Base-by-base conservation (phyloP, 2,797 vertebrate genomes). In the Urophycis tenuis region DNA sequence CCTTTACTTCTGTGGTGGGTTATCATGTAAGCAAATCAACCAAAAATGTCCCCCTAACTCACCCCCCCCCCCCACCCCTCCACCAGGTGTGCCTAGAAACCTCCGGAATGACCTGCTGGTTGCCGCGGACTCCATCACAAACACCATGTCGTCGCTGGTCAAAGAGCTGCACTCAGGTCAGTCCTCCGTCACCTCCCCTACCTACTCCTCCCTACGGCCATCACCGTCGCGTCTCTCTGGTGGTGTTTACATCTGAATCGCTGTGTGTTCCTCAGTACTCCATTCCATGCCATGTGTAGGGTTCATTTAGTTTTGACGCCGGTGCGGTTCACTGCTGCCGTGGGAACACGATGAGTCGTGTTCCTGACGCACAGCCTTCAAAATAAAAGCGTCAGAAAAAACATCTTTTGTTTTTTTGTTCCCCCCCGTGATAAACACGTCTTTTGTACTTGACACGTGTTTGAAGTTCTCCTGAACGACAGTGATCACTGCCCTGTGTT, bases 161-260 rank as follows among this genome's bases (percentile, higher is more conserved):
- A 99, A 98, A 90, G 97, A 99, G 87, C 96, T 99, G 0, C 97
- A 98, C 81, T 98, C 96, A 79, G 97, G 97, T 99, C 89, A 29
- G 92, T 77, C 60, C 7, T 36, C 17, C 9, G 53, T 29, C 5
- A 22, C 25, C 25, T 22, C 30, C 45, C 14, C 31, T 7, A 49
- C 12, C 64, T 74, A 32, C 34, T 75, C 1, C 36, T 78, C 14
- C 17, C 29, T 64, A 41, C 39, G 5, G 10, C 2, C 4, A 22
- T 53, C 3, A 25, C 53, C 15, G 2, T n/a, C 53, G 9, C 19
- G 45, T 9, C 5, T 25, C 7, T 6, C 0, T 25, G 22, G 22
- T 25, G 1, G 53, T 60, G 53, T 60, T 25, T 25, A n/a, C 10
- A 29, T 30, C 60, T 29, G 12, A 67, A 67, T 29, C 4, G 25